Conservation (phyloP, 2,797 vertebrate species). For the Neopelma chrysocephalum region DNA sequence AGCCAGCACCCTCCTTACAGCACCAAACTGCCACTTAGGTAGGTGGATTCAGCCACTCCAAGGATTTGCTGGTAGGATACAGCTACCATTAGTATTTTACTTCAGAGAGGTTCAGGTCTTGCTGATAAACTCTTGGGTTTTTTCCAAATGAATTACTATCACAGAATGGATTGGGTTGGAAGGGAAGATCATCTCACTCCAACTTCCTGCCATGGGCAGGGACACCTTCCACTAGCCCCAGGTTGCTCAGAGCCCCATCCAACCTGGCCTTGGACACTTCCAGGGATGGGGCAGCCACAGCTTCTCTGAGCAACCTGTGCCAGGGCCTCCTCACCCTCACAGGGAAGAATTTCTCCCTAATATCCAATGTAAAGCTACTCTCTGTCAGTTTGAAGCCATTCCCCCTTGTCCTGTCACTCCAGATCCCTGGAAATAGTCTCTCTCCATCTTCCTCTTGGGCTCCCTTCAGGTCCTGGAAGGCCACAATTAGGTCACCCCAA, state of each 20-base stretch:
- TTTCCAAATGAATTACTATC: not conserved
- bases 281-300: not conserved
- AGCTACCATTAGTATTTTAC: not conserved
- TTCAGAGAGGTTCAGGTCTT: not conserved
- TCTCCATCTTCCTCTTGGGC: not conserved
- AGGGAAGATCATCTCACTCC: accelerated
- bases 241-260: accelerated
- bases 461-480: not conserved
- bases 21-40: accelerated
- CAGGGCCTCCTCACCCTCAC: accelerated
- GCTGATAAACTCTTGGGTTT: not conserved
- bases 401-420: not conserved
- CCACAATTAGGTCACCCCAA: not conserved
- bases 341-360: accelerated
- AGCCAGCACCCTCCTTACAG: not conserved
- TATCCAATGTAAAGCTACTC: accelerated
- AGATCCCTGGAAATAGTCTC: not conserved
- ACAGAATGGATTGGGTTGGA: not conserved
- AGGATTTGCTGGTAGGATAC: not conserved
- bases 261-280: accelerated
- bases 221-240: not conserved
- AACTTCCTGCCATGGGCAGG: accelerated
- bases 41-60: not conserved
- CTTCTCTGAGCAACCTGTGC: too few species aligned
- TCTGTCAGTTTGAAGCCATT: not conserved